Percentiles rank a stretch among this genome's conserved stretches.
These are phyloP conservation scores for Heliconius congener DNA, from an alignment of 1,140 invertebrate species.

Conservation along the genomic window DNA sequence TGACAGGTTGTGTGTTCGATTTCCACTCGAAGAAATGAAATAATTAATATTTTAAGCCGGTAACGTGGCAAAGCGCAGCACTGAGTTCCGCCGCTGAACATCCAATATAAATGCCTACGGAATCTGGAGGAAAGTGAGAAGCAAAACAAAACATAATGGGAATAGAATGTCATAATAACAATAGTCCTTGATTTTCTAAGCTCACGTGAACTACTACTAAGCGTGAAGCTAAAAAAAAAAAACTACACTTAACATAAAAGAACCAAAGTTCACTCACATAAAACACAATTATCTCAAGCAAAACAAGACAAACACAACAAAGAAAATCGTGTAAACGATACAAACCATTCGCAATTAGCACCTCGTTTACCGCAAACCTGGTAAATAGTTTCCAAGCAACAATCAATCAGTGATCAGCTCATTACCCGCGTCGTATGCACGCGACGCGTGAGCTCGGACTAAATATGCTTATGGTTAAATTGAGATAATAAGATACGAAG, in stretches of 20 bases:
- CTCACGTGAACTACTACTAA: background rate
- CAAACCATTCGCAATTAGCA: conserved; percentile 1
- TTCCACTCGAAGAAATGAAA: too few species aligned
- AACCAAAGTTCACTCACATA: too few species aligned
- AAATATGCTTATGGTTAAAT: background rate
- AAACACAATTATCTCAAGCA: background rate
- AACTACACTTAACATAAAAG: too few species aligned
- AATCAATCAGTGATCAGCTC: conserved; percentile 8
- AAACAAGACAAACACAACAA: background rate
- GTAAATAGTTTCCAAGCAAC: conserved; percentile 1
- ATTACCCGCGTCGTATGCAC: conserved; percentile 1
- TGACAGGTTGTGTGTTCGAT: too few species aligned
- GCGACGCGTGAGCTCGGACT: background rate
- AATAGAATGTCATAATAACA: background rate
- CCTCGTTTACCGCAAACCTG: conserved; percentile 1
- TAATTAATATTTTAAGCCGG: background rate
- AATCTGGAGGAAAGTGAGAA: background rate
- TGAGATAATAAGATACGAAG: background rate
- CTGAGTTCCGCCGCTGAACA: background rate
- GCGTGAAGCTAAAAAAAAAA: background rate
- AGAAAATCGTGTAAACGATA: background rate
- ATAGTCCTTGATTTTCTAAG: background rate
- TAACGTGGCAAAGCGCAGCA: background rate
- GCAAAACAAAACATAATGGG: background rate
- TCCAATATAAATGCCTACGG: background rate